phyloP scores from a whole-genome alignment of 2,113 vertebrate genomes.

The Marmota flaviventris region DNA sequence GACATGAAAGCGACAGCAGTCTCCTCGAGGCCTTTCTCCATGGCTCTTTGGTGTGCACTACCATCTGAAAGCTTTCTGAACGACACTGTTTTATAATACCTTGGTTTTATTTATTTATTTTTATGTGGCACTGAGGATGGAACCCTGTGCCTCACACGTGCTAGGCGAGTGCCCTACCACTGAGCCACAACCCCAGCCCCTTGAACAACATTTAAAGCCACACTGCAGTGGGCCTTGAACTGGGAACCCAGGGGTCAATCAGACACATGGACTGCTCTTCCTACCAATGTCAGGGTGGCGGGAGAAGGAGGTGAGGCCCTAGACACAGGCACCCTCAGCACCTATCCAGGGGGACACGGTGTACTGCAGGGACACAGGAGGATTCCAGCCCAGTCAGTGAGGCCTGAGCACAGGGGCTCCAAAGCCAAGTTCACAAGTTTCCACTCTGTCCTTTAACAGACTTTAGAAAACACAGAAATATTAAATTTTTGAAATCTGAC shows the following conservation, averaged over 20 bases:
- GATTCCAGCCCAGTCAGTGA: fast-evolving
- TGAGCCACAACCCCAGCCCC: too few species aligned
- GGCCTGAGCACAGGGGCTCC: neutral
- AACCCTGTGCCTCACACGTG: too few species aligned
- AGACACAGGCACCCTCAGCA: too few species aligned
- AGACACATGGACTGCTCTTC: neutral
- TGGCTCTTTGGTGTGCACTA: neutral
- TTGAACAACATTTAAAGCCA: neutral
- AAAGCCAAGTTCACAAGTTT: neutral
- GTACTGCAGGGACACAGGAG: fast-evolving
- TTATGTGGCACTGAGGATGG: too few species aligned
- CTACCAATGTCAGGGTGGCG: neutral
- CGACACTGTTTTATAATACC: neutral
- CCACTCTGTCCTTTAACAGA: neutral
- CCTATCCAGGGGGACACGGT: fast-evolving
- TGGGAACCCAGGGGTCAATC: neutral
- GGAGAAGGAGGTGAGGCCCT: neutral
- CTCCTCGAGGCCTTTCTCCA: neutral
- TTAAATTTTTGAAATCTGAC: neutral
- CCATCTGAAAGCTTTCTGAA: neutral
- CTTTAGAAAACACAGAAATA: neutral
- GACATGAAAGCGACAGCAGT: fast-evolving
- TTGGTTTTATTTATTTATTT: too few species aligned
- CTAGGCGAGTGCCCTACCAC: too few species aligned
- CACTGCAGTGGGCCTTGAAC: neutral